phyloP scores from a whole-genome alignment of 2,888 invertebrate species.

The Acleris emargana region DNA sequence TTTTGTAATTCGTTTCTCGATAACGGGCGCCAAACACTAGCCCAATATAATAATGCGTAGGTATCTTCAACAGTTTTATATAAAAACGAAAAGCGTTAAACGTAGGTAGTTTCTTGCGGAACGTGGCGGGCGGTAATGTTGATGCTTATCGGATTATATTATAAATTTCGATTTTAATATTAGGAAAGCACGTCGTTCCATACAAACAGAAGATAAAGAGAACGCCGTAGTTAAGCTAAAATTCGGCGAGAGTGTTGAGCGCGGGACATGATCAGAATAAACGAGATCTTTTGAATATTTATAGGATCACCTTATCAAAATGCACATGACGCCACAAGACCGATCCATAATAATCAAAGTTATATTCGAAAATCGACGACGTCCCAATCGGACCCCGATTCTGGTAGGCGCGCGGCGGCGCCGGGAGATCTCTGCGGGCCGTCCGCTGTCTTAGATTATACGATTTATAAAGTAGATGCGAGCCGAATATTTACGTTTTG shows the following conservation, averaged over 20 bases:
- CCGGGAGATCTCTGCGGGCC: background rate
- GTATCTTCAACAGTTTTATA: background rate
- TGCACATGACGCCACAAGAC: conserved; percentile 47
- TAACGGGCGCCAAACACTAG: no score
- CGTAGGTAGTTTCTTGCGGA: background rate
- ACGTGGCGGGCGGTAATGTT: background rate
- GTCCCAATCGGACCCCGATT: background rate
- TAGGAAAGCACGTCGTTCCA: conserved; percentile 21
- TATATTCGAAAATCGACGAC: conserved; percentile 46
- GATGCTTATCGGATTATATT: conserved; percentile 7
- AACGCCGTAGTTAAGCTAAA: conserved; percentile 33
- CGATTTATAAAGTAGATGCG: background rate
- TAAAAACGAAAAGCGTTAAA: background rate
- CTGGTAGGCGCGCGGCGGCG: conserved; percentile 7
- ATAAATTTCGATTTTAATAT: conserved; percentile 22
- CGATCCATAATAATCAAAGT: conserved; percentile 49
- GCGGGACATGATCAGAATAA: conserved; percentile 36
- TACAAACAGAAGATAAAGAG: conserved; percentile 34
- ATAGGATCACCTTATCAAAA: conserved; percentile 56
- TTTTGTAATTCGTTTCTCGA: no score
- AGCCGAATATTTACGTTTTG: no score
- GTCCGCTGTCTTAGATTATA: background rate
- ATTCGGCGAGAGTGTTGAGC: conserved; percentile 29
- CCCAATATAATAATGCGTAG: no score
- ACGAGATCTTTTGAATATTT: conserved; percentile 54